Base-by-base conservation (phyloP, 1,140 invertebrate species). In the Zaprionus davidi region DNA sequence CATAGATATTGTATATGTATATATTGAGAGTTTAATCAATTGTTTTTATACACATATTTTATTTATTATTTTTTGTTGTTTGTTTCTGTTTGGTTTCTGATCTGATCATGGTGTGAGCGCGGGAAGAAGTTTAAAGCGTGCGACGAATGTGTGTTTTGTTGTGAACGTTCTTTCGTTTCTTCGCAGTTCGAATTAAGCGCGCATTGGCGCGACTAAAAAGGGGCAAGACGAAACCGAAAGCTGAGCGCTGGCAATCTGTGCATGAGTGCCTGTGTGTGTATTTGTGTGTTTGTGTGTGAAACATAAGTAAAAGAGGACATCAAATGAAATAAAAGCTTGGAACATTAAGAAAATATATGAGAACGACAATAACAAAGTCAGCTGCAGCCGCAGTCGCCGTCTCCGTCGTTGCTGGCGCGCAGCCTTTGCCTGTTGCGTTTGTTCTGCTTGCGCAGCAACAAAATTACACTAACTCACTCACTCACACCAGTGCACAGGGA, bases 381-480 rank as follows among this genome's bases (percentile, higher is more conserved):
- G 56, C 24, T 31, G 72, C 70, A 56, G 64, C 26, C 71, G 65
- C 64, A 49, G 22, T 49, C 38, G 11, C 66, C 60, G 65, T 56
- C 57, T 69, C 28, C 38, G 36, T 24, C 36, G 36, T 13, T 7
- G 36, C 36, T 13, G 36, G 13, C 36, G 36, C 5, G 36, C 36
- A 38, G 36, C 41, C 60, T 57, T 49, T 65, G 59, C 64, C 57
- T 74, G 41, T 46, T 46, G 65, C 58, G 57, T 46, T 68, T 49
- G 67, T 71, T 71, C 74, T 79, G 77, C 81, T 81, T 78, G 78
- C 79, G 82, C 82, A 85, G 82, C 79, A 75, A 78, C 80, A 77
- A 87, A 73, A 77, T 76, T 77, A 62, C 80, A 84, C 74, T 72
- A 74, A 76, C 66, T 71, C 58, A 75, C 66, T 56, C 20, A 69